These are phyloP conservation scores for Aphis gossypii DNA, from an alignment of 1,140 invertebrate species.

Conservation along the genomic window DNA sequence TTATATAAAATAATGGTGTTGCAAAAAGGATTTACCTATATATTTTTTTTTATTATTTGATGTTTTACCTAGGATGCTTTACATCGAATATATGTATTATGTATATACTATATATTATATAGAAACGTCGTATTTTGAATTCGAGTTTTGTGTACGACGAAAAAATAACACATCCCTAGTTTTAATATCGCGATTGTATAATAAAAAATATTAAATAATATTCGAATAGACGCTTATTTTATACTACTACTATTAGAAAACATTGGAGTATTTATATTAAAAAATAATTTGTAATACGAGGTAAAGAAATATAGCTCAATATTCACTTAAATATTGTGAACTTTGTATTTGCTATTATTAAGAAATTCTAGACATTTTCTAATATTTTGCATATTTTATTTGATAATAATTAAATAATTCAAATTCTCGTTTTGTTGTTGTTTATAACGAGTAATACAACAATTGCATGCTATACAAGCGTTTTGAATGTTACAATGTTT, in stretches of 20 bases:
- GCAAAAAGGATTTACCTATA: too few relatives aligned
- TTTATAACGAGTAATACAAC: neutral
- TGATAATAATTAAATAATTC: neutral
- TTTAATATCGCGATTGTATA: neutral
- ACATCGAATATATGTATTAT: too few relatives aligned
- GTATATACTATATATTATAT: too few relatives aligned
- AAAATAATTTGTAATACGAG: too few relatives aligned
- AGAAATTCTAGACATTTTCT: neutral
- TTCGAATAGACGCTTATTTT: neutral
- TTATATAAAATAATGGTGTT: neutral
- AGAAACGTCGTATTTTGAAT: neutral
- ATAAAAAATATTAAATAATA: neutral
- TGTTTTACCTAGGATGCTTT: neutral
- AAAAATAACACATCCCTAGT: neutral
- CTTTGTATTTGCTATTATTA: too few relatives aligned
- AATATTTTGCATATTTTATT: neutral
- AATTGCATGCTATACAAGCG: slow-evolving; percentile 34
- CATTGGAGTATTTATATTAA: too few relatives aligned
- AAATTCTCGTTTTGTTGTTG: neutral
- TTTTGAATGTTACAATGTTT: slow-evolving; percentile 16
- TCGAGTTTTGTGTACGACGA: neutral
- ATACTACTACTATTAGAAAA: neutral
- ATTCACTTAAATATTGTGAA: neutral
- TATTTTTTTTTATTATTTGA: neutral
- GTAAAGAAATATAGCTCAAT: neutral